A percentile compares a stretch with the other conserved stretches of the same genome.
Conservation (phyloP, 2,888 invertebrate species). For the Dilophus febrilis region DNA sequence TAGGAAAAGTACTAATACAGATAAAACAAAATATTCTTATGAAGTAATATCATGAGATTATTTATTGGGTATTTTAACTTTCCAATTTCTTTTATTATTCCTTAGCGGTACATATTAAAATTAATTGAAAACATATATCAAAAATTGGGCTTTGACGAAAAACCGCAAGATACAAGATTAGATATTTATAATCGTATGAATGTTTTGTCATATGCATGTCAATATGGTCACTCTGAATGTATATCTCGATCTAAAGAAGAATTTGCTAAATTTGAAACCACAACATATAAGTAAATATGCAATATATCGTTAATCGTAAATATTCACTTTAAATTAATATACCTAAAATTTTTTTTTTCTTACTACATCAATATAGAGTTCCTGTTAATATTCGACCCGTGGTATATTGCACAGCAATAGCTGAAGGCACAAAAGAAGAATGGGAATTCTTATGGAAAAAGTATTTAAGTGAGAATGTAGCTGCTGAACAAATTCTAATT, state of each 20-base stretch:
- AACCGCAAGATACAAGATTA: constrained; percentile 32
- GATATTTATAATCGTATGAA: constrained; percentile 40
- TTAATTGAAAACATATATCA: constrained; percentile 8
- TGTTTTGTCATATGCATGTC: constrained; percentile 45
- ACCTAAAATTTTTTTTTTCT: too few relatives aligned
- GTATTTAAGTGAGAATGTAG: constrained; percentile 39
- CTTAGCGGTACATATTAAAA: background rate
- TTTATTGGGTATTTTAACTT: too few relatives aligned
- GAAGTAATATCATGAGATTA: too few relatives aligned
- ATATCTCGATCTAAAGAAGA: constrained; percentile 26
- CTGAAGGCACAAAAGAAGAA: constrained; percentile 38
- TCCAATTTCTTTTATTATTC: too few relatives aligned
- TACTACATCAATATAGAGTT: too few relatives aligned
- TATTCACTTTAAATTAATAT: too few relatives aligned
- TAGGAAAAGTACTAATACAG: too few relatives aligned
- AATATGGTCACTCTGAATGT: constrained; percentile 41
- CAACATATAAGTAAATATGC: background rate
- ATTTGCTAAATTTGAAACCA: constrained; percentile 3
- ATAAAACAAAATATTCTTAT: too few relatives aligned
- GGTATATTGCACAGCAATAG: constrained; percentile 60
- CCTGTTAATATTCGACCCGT: constrained; percentile 45
- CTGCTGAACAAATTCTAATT: constrained; percentile 49
- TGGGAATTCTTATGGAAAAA: constrained; percentile 48
- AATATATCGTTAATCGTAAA: too few relatives aligned
- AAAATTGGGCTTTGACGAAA: constrained; percentile 32